Conservation (phyloP, 2,888 invertebrate genomes). For the Anarsia innoxiella region DNA sequence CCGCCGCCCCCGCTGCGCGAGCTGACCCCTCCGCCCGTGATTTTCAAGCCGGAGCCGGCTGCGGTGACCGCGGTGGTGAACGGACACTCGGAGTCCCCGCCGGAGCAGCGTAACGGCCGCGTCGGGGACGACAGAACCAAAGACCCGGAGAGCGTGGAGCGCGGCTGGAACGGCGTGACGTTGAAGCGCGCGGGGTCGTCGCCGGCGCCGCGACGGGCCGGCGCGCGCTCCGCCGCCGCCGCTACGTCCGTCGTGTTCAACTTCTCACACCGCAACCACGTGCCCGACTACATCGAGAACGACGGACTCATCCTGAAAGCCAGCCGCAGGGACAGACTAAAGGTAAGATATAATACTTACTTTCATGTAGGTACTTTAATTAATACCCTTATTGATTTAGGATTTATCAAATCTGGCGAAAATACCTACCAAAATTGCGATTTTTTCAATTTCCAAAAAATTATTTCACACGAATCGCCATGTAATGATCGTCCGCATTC, state of each 20-base stretch:
- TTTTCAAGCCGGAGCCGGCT: slow-evolving; percentile 3
- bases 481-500: too few relatives aligned
- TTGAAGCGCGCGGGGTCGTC: slow-evolving; percentile 20
- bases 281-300: slow-evolving; percentile 94
- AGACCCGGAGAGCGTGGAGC: slow-evolving; percentile 37
- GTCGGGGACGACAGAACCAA: slow-evolving; percentile 11
- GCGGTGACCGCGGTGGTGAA: not conserved
- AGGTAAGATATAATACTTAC: too few relatives aligned
- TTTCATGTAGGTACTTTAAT: too few relatives aligned
- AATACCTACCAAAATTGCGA: too few relatives aligned
- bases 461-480: too few relatives aligned
- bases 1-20: slow-evolving; percentile 25
- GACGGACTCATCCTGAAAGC: slow-evolving; percentile 85
- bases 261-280: slow-evolving; percentile 88
- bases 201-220: slow-evolving; percentile 26
- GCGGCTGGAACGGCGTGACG: slow-evolving; percentile 49
- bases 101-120: too few relatives aligned
- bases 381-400: too few relatives aligned
- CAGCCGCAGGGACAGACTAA: slow-evolving; percentile 80
- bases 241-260: slow-evolving; percentile 88
- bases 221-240: slow-evolving; percentile 35
- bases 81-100: slow-evolving; percentile 1
- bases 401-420: too few relatives aligned
- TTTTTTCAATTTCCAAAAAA: too few relatives aligned
- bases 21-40: slow-evolving; percentile 15